Percentiles rank a stretch among this genome's conserved stretches.
These are phyloP conservation scores for Leptogaster cylindrica DNA, from an alignment of 2,888 invertebrate species.

Conservation along the genomic window DNA sequence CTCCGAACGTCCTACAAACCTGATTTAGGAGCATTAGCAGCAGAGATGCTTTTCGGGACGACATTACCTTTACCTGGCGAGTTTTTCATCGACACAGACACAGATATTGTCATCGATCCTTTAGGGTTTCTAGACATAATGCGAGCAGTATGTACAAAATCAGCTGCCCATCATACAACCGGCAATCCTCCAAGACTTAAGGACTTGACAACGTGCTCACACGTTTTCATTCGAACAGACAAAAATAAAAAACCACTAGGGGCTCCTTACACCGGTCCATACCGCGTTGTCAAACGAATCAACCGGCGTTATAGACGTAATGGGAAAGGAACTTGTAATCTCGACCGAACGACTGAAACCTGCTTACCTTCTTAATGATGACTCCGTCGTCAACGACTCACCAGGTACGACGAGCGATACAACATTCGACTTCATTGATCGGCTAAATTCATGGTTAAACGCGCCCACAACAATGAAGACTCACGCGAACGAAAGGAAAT, in stretches of 20 bases:
- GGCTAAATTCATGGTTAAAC: no score
- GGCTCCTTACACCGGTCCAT: conserved; percentile 51
- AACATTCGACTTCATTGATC: no score
- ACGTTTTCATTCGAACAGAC: conserved; percentile 44
- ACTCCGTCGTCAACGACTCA: no score
- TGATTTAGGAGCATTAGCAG: conserved; percentile 52
- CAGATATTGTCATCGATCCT: conserved; percentile 28
- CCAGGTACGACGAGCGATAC: no score
- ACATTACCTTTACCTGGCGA: conserved; percentile 50
- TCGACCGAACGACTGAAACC: conserved; percentile 33
- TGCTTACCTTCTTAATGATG: conserved; percentile 13
- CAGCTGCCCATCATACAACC: conserved; percentile 42
- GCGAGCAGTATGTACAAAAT: conserved; percentile 41
- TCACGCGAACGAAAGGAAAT: no score
- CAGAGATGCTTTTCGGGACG: conserved; percentile 54
- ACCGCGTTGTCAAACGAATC: conserved; percentile 44
- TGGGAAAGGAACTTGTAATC: conserved; percentile 10
- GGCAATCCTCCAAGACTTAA: conserved; percentile 38
- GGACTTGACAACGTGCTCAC: conserved; percentile 42
- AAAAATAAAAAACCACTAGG: conserved; percentile 41
- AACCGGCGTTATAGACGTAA: conserved; percentile 10
- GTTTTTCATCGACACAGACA: conserved; percentile 47
- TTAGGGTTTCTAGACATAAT: conserved; percentile 42
- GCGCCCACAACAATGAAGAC: no score
- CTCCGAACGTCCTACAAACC: conserved; percentile 52